A percentile compares a stretch with the other conserved stretches of the same genome.
Evolutionary conservation across 92 coral and sea anemone genomes (phyloP).

Genomic region (Epizoanthus illoricatus): DNA sequence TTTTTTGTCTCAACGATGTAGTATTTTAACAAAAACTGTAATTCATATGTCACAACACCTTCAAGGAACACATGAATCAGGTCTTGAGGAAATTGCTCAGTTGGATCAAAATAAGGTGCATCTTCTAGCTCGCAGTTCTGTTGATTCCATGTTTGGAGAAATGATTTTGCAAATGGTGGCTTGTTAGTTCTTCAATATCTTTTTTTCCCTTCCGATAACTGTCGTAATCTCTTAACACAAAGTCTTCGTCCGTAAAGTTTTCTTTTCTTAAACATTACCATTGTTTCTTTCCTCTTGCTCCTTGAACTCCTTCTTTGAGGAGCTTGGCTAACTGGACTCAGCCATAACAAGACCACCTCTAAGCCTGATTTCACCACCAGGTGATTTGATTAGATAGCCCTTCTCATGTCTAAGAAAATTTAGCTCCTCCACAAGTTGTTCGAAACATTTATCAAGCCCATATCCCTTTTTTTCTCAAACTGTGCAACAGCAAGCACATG

Average conservation of each 20-base stretch:
- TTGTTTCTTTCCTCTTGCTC: conserved; percentile 41
- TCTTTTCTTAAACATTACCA: conserved; percentile 34
- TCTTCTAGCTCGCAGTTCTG: conserved; percentile 40
- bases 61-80: conserved; percentile 55
- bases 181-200: conserved; percentile 36
- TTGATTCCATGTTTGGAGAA: conserved; percentile 61
- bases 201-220: conserved; percentile 22
- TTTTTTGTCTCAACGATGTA: conserved; percentile 21
- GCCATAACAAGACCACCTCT: conserved; percentile 60
- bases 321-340: conserved; percentile 53
- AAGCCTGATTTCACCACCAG: conserved; percentile 28
- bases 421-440: conserved; percentile 46
- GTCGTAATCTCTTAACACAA: conserved; percentile 21
- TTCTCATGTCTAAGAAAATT: conserved; percentile 39
- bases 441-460: conserved; percentile 34
- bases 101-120: conserved; percentile 55
- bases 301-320: conserved; percentile 48
- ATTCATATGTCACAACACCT: conserved; percentile 44
- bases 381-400: conserved; percentile 13
- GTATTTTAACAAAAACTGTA: conserved; percentile 37
- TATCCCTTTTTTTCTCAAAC: conserved; percentile 18
- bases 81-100: conserved; percentile 53
- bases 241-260: conserved; percentile 33
- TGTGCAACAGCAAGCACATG: conserved; percentile 36
- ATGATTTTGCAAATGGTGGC: conserved; percentile 16